Percentiles rank a stretch among this genome's conserved stretches.
Conservation (phyloP, 2,888 invertebrate species). For the Camptogramma bilineatum region DNA sequence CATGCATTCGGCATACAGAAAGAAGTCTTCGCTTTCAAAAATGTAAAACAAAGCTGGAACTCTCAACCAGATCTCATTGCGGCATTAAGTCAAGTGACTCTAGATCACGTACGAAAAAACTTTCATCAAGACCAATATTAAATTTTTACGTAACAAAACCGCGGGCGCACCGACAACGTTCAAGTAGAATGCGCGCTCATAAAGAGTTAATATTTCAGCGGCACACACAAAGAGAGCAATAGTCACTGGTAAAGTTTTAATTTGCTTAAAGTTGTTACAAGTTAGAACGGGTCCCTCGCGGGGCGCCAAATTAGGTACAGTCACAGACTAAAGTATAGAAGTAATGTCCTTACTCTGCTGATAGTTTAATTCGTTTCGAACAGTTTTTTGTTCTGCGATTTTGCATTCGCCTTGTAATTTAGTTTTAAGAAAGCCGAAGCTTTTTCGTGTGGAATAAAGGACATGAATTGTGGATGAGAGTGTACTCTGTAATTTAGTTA, state of each 20-base stretch:
- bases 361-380: constrained; percentile 76
- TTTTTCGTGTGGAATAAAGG: constrained; percentile 39
- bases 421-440: constrained; percentile 48
- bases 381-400: constrained; percentile 60
- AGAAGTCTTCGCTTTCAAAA: constrained; percentile 7
- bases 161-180: constrained; percentile 55
- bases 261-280: constrained; percentile 85
- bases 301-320: constrained; percentile 82
- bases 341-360: constrained; percentile 67
- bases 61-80: constrained; percentile 46
- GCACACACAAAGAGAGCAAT: constrained; percentile 78
- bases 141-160: constrained; percentile 74
- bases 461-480: constrained; percentile 40
- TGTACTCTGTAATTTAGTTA: constrained; percentile 41
- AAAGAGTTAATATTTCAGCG: constrained; percentile 84
- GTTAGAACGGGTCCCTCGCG: constrained; percentile 80
- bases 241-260: constrained; percentile 82
- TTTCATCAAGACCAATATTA: constrained; percentile 67
- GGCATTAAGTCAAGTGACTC: constrained; percentile 53
- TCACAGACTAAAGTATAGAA: constrained; percentile 59
- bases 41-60: constrained; percentile 23
- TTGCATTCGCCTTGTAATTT: constrained; percentile 61
- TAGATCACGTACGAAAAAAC: constrained; percentile 66
- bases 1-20: neutral
- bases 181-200: constrained; percentile 76